phyloP scores from a whole-genome alignment of 2,113 vertebrate genomes.

The Pterocles gutturalis region DNA sequence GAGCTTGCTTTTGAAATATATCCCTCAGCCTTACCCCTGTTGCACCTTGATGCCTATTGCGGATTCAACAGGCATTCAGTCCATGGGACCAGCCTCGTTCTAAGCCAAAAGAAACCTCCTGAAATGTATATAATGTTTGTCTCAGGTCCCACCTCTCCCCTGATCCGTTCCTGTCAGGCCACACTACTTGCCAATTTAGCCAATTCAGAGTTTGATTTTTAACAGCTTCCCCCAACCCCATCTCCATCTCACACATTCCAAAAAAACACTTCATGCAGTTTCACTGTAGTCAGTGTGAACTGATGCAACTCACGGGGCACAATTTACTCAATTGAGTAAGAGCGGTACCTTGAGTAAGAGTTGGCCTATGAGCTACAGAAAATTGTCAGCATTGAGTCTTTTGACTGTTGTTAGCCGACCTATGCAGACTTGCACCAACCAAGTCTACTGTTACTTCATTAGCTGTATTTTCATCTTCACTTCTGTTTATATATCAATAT shows the following conservation, averaged over 20 bases:
- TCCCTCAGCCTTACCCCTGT: background rate
- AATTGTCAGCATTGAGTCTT: background rate
- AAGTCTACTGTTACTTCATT: background rate
- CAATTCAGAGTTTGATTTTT: background rate
- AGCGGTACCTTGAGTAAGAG: background rate
- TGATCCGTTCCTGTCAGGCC: background rate
- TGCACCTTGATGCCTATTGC: constrained; percentile 37
- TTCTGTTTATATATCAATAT: background rate
- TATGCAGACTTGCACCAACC: background rate
- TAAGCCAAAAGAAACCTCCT: constrained; percentile 56
- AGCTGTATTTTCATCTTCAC: background rate
- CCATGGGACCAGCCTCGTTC: background rate
- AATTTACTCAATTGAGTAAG: background rate
- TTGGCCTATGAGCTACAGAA: background rate
- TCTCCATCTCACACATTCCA: background rate
- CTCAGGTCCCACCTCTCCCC: constrained; percentile 8
- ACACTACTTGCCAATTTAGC: background rate
- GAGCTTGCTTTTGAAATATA: constrained; percentile 31
- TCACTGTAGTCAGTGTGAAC: background rate
- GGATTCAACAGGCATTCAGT: constrained; percentile 5
- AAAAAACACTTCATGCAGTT: background rate
- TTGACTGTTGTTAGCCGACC: background rate
- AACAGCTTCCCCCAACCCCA: background rate
- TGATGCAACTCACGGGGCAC: background rate
- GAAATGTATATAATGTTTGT: constrained; percentile 19